Evolutionary conservation across 2,888 invertebrate genomes (phyloP).

Genomic region (Hemicrepidius hirtus): DNA sequence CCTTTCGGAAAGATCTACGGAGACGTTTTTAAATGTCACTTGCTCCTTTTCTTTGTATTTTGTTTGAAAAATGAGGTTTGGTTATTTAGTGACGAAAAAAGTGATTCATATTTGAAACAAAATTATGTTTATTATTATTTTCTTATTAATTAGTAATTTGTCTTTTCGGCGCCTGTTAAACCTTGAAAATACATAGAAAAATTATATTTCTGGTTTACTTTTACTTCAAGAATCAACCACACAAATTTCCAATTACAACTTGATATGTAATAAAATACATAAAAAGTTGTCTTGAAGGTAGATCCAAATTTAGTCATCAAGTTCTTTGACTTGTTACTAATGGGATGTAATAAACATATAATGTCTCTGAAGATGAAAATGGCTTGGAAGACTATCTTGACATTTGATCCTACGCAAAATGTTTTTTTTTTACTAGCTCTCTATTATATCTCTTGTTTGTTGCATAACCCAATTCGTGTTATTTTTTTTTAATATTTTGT

Average conservation of each 20-base stretch:
- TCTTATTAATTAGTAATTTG: neutral
- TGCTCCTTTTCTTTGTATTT: neutral
- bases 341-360: conserved; percentile 6
- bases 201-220: conserved; percentile 6
- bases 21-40: neutral
- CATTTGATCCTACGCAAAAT: conserved; percentile 14
- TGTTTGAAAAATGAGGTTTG: neutral
- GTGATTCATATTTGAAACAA: neutral
- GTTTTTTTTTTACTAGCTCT: neutral
- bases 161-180: neutral
- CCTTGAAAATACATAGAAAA: neutral
- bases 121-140: neutral
- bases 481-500: neutral
- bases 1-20: conserved; percentile 1
- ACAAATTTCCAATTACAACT: neutral
- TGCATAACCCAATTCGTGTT: neutral
- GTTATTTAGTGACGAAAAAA: neutral
- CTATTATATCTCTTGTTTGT: neutral
- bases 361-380: conserved; percentile 5
- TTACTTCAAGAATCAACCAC: neutral
- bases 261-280: neutral
- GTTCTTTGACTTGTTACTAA: conserved; percentile 26
- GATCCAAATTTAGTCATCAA: conserved; percentile 23
- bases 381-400: conserved; percentile 10
- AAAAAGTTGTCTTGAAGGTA: neutral